These are phyloP conservation scores for Sebastolobus altivelis DNA, from an alignment of 2,797 vertebrate species.

Conservation along the genomic window DNA sequence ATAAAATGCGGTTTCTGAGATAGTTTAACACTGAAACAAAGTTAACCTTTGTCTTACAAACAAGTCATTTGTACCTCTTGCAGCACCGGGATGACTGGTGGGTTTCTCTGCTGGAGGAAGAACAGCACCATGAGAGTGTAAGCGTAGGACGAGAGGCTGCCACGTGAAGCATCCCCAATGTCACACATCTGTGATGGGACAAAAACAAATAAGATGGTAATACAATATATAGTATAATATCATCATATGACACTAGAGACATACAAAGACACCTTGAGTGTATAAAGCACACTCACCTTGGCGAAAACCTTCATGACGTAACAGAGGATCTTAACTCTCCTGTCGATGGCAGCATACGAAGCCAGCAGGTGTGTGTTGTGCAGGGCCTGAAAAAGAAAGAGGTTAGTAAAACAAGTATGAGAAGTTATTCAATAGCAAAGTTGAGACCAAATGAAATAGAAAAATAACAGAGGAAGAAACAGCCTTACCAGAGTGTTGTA, in stretches of 20 bases:
- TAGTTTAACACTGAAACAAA: neutral
- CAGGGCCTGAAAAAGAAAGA: constrained; percentile 84
- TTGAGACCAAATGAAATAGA: neutral
- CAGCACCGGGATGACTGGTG: constrained; percentile 94
- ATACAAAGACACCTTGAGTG: neutral
- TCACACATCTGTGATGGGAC: constrained; percentile 89
- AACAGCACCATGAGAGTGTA: constrained; percentile 98
- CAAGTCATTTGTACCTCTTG: constrained; percentile 88
- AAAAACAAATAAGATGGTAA: neutral
- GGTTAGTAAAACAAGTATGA: neutral
- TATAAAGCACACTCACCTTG: constrained; percentile 83
- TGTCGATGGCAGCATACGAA: constrained; percentile 92
- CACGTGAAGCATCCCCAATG: constrained; percentile 96
- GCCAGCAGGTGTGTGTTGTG: constrained; percentile 94
- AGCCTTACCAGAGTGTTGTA: constrained; percentile 94
- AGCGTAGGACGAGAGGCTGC: constrained; percentile 96
- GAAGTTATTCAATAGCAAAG: neutral
- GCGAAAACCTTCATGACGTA: constrained; percentile 99
- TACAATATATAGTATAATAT: neutral
- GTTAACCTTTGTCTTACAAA: neutral
- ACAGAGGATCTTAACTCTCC: constrained; percentile 93
- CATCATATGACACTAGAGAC: neutral
- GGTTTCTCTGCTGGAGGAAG: constrained; percentile 94
- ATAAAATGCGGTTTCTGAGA: neutral
- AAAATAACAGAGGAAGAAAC: neutral